Evolutionary conservation across 2,113 vertebrate species (phyloP), one percentile per base, ranked within the genome.

Genomic region (Rhegmatorhina hoffmannsi): DNA sequence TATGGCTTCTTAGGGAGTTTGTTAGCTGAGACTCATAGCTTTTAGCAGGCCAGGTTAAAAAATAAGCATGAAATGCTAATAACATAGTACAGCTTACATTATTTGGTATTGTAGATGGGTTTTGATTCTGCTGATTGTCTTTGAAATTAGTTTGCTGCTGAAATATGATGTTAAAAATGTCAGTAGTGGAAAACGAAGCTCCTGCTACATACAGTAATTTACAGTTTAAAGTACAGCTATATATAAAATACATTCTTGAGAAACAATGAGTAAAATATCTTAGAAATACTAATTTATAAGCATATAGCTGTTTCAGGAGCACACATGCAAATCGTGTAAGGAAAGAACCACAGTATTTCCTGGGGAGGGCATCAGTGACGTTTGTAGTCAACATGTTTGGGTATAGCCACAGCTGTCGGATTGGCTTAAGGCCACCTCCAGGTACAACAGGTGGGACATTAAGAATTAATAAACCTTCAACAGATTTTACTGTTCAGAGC

Each of bases 381-480:
- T 68, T 78, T 96, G 88, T 15, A 92, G 59, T 74, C 0, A 6
- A 59, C 56, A 24, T 62, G 47, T 87, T 94, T 94, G 79, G 47
- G 19, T 81, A 68, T 56, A 67, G 82, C 68, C 87, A 56, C 93
- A 96, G 84, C 90, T 97, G 87, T 86, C 88, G 52, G 28, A 13
- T 88, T 96, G 95, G 93, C 94, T 77, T 88, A 64, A 86, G 52
- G 84, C 90, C 91, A 94, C 60, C 67, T 81, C 68, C 33, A 67
- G 59, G 85, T 94, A 44, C 79, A 83, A 92, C 94, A 90, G 58
- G 88, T 96, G 72, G 68, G 36, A 46, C 44, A 56, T 50, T 69
- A 36, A 67, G 43, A 91, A 83, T 88, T 79, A 74, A 44, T 85
- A 81, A 68, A 44, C 47, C 92, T 91, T 21, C 18, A 87, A 38